Conservation (phyloP, 2,113 vertebrate genomes). For the Anoplopoma fimbria region DNA sequence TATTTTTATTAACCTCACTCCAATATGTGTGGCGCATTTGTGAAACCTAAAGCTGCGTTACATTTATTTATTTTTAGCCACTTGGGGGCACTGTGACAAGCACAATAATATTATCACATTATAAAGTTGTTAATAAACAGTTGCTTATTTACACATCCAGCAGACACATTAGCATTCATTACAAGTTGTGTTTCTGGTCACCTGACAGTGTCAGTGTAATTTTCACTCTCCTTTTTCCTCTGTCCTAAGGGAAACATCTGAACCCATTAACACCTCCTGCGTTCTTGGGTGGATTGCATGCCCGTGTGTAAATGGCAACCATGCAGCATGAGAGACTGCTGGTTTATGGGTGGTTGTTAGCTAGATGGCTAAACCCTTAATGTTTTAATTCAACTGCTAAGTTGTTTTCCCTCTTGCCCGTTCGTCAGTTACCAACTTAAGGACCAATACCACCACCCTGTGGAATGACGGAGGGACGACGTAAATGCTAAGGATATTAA, state of each 20-base stretch:
- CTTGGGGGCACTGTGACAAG: background rate
- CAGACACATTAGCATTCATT: background rate
- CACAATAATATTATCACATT: background rate
- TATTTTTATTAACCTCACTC: background rate
- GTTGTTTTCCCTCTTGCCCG: background rate
- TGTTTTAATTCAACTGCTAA: background rate
- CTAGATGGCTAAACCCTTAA: background rate
- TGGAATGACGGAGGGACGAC: background rate
- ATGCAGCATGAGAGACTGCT: background rate
- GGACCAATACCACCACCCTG: background rate
- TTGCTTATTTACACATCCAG: background rate
- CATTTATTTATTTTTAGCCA: background rate
- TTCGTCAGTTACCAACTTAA: too few relatives aligned
- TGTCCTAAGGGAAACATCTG: background rate
- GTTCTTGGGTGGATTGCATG: background rate
- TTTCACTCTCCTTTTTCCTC: background rate
- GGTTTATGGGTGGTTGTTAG: background rate
- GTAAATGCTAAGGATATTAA: too few relatives aligned
- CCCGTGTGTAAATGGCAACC: background rate
- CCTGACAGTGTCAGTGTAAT: background rate
- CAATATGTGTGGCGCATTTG: background rate
- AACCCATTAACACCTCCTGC: background rate
- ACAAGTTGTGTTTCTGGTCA: background rate
- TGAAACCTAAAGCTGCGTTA: background rate
- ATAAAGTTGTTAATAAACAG: background rate